Evolutionary conservation across 2,888 invertebrate species (phyloP).

Genomic region (Epinotia bilunana): DNA sequence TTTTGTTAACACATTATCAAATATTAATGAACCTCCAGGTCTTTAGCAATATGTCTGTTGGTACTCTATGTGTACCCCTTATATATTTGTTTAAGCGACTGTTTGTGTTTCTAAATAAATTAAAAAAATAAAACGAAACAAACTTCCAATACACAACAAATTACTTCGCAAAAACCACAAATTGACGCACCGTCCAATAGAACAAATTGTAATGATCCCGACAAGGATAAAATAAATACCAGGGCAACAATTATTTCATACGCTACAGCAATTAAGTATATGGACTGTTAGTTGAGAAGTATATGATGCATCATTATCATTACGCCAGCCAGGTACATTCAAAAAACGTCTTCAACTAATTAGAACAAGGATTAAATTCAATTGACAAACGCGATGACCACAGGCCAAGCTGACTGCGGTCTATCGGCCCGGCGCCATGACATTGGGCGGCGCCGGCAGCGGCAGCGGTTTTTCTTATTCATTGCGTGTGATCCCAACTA

Average conservation of each 20-base stretch:
- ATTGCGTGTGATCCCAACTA: too few species aligned
- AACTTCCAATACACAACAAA: conserved; percentile 29
- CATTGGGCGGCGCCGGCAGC: too few species aligned
- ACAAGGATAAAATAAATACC: conserved; percentile 49
- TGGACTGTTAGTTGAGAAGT: conserved; percentile 37
- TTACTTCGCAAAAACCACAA: conserved; percentile 29
- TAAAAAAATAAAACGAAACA: too few species aligned
- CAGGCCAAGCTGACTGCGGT: not conserved
- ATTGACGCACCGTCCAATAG: conserved; percentile 28
- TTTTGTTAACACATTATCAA: too few species aligned
- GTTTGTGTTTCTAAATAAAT: too few species aligned
- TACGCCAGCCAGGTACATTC: not conserved
- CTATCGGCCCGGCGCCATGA: not conserved
- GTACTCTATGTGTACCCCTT: too few species aligned
- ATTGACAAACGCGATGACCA: conserved; percentile 1
- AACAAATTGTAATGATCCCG: conserved; percentile 36
- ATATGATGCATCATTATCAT: not conserved
- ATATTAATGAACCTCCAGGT: too few species aligned
- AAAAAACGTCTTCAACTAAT: not conserved
- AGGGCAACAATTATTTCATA: conserved; percentile 55
- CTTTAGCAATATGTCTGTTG: too few species aligned
- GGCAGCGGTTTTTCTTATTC: too few species aligned
- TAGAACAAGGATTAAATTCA: not conserved
- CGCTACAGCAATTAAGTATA: conserved; percentile 55
- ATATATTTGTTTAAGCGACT: too few species aligned